Percentiles rank a stretch among this genome's conserved stretches.
phyloP scores from a whole-genome alignment of 2,888 invertebrate species.

The Campoplex capitator region DNA sequence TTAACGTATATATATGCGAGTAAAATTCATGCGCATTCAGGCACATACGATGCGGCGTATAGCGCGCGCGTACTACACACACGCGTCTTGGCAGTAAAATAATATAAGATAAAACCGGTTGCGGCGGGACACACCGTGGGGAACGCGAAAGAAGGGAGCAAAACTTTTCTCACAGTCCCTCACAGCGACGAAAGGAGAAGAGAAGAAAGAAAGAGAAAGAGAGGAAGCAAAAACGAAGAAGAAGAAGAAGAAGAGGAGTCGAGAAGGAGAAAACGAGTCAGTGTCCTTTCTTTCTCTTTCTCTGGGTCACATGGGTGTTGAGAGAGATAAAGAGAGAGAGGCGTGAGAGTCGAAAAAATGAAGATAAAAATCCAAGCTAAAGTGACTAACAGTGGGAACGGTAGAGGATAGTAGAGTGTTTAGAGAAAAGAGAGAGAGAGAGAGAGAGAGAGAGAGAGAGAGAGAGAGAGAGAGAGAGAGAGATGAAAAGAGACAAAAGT shows the following conservation, averaged over 20 bases:
- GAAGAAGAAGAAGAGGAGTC: conserved; percentile 5
- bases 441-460: conserved; percentile 13
- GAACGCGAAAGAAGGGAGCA: conserved; percentile 36
- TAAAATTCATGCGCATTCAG: background rate
- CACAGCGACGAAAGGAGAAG: conserved; percentile 39
- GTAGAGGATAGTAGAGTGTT: conserved; percentile 7
- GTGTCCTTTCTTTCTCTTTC: conserved; percentile 38
- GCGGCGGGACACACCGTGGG: conserved; percentile 1
- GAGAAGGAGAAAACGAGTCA: conserved; percentile 42
- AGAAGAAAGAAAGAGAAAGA: conserved; percentile 19
- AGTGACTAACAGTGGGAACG: background rate
- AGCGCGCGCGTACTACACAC: too few species aligned
- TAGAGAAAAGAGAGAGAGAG: conserved; percentile 1
- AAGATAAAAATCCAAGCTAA: conserved; percentile 47
- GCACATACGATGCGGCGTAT: background rate
- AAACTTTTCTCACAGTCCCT: conserved; percentile 52
- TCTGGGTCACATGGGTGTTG: conserved; percentile 66
- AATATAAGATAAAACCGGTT: conserved; percentile 54
- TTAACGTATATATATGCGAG: too few species aligned
- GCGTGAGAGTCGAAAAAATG: conserved; percentile 55
- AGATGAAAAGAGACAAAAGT: conserved; percentile 3
- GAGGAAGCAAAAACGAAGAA: conserved; percentile 19
- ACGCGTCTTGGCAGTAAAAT: conserved; percentile 10
- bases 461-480: conserved; percentile 7
- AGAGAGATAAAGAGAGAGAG: conserved; percentile 35